A percentile compares a stretch with the other conserved stretches of the same genome.
These are phyloP conservation scores for Eunapius fragilis DNA, from an alignment of 37 sponge, comb jelly and placozoan species.

Conservation along the genomic window DNA sequence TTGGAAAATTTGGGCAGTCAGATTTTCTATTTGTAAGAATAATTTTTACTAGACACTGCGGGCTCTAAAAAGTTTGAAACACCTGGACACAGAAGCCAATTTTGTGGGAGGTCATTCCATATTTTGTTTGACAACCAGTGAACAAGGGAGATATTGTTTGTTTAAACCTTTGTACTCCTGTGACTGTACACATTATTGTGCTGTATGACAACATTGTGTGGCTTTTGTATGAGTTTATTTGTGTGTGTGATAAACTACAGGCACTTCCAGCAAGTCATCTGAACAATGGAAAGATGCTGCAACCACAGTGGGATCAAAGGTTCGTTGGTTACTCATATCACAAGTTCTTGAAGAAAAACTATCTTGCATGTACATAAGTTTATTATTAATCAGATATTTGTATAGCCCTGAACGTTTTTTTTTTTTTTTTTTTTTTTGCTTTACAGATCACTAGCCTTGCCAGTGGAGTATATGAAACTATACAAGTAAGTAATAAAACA, in stretches of 20 bases:
- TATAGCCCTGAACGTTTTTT: not conserved
- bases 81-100: no score
- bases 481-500: not conserved
- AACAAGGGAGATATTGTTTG: no score
- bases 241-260: not conserved
- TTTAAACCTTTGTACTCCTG: no score
- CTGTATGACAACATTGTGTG: no score
- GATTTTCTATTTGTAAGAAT: no score
- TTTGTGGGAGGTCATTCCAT: no score
- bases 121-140: no score
- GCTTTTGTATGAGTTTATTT: no score
- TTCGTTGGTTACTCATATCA: not conserved
- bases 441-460: not conserved
- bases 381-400: not conserved
- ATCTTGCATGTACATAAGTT: not conserved
- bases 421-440: not conserved
- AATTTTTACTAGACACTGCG: no score
- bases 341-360: not conserved
- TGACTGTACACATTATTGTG: no score
- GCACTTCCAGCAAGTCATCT: not conserved
- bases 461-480: not conserved
- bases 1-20: no score
- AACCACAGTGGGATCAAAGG: not conserved
- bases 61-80: no score
- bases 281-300: not conserved